Evolutionary conservation across 2,113 vertebrate genomes (phyloP), one percentile per base, ranked within the genome.

Genomic region (Rhinolophus sinicus): DNA sequence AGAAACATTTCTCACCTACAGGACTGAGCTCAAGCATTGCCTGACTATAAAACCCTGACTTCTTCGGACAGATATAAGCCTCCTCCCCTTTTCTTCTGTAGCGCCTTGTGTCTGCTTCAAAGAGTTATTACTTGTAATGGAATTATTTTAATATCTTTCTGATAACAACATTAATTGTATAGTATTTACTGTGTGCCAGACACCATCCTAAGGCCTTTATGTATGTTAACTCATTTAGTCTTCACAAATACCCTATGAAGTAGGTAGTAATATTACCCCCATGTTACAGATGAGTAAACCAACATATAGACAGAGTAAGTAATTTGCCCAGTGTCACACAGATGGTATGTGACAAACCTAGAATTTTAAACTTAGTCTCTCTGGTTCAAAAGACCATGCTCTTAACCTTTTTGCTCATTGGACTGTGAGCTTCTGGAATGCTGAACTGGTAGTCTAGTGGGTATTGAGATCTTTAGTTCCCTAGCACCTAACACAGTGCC

Each of bases 311-410:
- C 19, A 90, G 30, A 72, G 64, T 18, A 77, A 33, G 2, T 86
- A 70, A 83, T 67, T 65, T 95, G 3, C 40, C n/a, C n/a, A 81
- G 26, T 33, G 19, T 35, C 65, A 70, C 26, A 47, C 35, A 84
- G 24, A 72, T 67, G 50, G 24, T 78, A 56, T 82, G 33, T 89
- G 52, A 22, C 38, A 35, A n/a, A 77, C 47, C 33, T 89, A 65
- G 21, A 81, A 92, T 86, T 92, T 92, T 90, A 87, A 96, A 84
- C 56, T 93, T 6, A 16, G 14, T 8, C 44, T 77, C 16, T 72
- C 35, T 50, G 26, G 50, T 56, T 81, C 40, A 78, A 38, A 38
- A 93, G n/a, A 75, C 65, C 18, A 10, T 64, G 28, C 24, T 38
- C 14, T 93, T 60, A 76, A 83, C 70, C 13, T 30, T 28, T 90